These are phyloP conservation scores for Hermetia illucens DNA, from an alignment of 1,140 invertebrate species.

Conservation along the genomic window DNA sequence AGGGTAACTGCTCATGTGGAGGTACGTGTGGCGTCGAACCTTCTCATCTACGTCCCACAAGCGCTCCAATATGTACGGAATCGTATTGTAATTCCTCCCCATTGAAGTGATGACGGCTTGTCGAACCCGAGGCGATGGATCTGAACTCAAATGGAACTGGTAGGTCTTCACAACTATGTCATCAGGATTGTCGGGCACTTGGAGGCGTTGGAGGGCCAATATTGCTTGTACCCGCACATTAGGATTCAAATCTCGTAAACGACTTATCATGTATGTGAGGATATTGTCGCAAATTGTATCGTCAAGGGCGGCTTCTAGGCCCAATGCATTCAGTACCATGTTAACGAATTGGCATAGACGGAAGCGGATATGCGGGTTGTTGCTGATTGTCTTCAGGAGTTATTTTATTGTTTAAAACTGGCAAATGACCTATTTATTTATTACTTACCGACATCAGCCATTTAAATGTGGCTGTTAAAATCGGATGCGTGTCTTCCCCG, in stretches of 20 bases:
- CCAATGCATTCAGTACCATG: conserved; percentile 53
- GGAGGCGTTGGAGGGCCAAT: conserved; percentile 59
- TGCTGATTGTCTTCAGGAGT: conserved; percentile 16
- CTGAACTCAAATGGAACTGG: conserved; percentile 58
- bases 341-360: conserved; percentile 62
- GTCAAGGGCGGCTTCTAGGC: conserved; percentile 60
- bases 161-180: conserved; percentile 68
- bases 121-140: conserved; percentile 59
- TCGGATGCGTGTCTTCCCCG: conserved; percentile 35
- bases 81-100: conserved; percentile 47
- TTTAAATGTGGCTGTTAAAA: conserved; percentile 38
- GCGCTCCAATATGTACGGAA: conserved; percentile 50
- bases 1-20: conserved; percentile 52
- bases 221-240: conserved; percentile 65
- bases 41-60: conserved; percentile 58
- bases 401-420: background rate
- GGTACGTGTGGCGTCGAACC: conserved; percentile 58
- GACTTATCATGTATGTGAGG: conserved; percentile 49
- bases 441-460: conserved; percentile 30
- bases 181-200: conserved; percentile 58
- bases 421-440: conserved; percentile 8
- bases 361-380: conserved; percentile 41
- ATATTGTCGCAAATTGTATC: conserved; percentile 61
- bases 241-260: conserved; percentile 38
- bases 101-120: conserved; percentile 49